phyloP scores from a whole-genome alignment of 2,797 vertebrate species.

The Sebastes oblongus region DNA sequence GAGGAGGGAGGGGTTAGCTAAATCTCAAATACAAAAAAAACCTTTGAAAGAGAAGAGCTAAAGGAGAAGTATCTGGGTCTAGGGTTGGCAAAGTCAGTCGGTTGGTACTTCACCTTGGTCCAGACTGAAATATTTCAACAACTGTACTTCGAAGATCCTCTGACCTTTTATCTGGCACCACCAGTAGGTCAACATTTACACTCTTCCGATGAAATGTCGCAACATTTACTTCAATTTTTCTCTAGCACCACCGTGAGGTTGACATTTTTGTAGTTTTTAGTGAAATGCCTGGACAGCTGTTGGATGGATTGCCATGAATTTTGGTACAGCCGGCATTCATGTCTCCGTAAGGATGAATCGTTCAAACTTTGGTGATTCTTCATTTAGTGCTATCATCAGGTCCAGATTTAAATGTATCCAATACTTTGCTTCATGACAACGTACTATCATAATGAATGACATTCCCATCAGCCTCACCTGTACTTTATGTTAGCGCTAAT shows the following conservation, averaged over 20 bases:
- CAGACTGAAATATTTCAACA: not conserved
- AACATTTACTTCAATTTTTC: not conserved
- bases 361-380: not conserved
- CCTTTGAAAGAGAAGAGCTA: not conserved
- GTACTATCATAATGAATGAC: too few species aligned
- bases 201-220: not conserved
- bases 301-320: not conserved
- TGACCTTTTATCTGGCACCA: not conserved
- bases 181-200: not conserved
- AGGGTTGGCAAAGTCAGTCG: fast-evolving
- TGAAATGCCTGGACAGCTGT: not conserved
- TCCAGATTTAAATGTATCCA: not conserved
- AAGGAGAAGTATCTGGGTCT: not conserved
- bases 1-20: not conserved
- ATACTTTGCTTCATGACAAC: not conserved
- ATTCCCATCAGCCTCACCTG: too few species aligned
- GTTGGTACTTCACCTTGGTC: not conserved
- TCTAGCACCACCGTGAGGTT: not conserved
- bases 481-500: too few species aligned
- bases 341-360: not conserved
- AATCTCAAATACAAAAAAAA: not conserved
- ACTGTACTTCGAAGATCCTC: not conserved
- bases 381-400: not conserved
- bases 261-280: not conserved
- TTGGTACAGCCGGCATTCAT: not conserved